Conservation (phyloP, 2,888 invertebrate species). For the Bedellia somnulentella region DNA sequence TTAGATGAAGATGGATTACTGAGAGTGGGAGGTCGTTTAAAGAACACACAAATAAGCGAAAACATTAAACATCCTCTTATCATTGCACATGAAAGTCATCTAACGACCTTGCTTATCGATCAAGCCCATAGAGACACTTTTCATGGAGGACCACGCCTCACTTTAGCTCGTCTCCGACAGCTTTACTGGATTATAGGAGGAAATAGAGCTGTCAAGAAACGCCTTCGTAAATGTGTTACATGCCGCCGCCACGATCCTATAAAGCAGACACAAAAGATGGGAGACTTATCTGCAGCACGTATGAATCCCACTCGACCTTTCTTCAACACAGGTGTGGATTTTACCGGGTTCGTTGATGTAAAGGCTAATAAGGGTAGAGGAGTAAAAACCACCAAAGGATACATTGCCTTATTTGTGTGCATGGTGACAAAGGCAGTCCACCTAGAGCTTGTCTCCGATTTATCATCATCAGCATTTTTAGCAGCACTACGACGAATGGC, state of each 20-base stretch:
- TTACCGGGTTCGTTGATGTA: not conserved
- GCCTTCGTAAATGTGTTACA: conserved; percentile 6
- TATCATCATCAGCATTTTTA: conserved; percentile 8
- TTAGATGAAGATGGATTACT: conserved; percentile 1
- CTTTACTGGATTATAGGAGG: conserved; percentile 3
- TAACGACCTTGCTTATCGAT: conserved; percentile 2
- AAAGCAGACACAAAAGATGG: conserved; percentile 1
- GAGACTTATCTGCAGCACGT: not conserved
- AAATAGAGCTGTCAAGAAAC: conserved; percentile 5
- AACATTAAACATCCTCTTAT: conserved; percentile 4
- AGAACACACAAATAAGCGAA: not conserved
- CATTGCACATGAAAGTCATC: not conserved
- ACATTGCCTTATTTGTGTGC: conserved; percentile 2
- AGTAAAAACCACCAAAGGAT: conserved; percentile 4
- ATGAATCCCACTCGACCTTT: conserved; percentile 1
- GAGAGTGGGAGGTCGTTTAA: too few relatives aligned
- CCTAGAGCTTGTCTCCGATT: conserved; percentile 9
- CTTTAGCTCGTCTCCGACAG: not conserved
- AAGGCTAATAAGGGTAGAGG: too few relatives aligned
- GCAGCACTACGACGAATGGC: conserved; percentile 7
- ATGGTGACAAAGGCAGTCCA: conserved; percentile 8
- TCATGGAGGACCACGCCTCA: conserved; percentile 5
- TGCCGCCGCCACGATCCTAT: conserved; percentile 3
- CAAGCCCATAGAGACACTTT: conserved; percentile 3
- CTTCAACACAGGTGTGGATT: not conserved